Conservation (phyloP, 92 coral and sea anemone species). For the Parazoanthus swiftii region DNA sequence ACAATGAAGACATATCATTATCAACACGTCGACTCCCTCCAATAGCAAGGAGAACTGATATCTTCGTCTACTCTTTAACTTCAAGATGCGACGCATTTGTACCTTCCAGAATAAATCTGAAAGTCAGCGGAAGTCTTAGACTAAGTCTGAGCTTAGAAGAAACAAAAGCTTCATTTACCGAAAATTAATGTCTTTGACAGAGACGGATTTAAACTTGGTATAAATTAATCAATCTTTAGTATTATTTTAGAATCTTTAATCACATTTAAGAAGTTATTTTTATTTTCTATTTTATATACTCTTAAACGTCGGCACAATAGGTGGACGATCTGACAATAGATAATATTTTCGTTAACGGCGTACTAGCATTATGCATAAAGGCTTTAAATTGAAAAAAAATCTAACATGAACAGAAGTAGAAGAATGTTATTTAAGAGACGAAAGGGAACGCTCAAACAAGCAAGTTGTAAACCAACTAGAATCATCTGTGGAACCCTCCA, state of each 20-base stretch:
- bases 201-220: not conserved
- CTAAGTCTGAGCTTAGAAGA: not conserved
- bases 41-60: too few relatives aligned
- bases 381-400: too few relatives aligned
- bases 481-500: not conserved
- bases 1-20: not conserved
- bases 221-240: not conserved
- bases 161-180: not conserved
- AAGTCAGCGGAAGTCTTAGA: not conserved
- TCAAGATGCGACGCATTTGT: not conserved
- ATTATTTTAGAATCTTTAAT: too few relatives aligned
- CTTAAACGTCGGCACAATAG: not conserved
- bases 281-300: too few relatives aligned
- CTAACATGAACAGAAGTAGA: not conserved
- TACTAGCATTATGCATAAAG: not conserved
- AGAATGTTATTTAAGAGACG: not conserved
- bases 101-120: too few relatives aligned
- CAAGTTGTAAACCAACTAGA: not conserved
- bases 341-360: not conserved
- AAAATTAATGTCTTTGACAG: too few relatives aligned
- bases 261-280: not conserved
- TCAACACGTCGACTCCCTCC: not conserved
- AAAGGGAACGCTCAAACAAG: not conserved
- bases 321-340: not conserved
- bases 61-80: not conserved